Base-by-base conservation (phyloP, 92 coral and sea anemone species). In the Zoanthus sociatus region DNA sequence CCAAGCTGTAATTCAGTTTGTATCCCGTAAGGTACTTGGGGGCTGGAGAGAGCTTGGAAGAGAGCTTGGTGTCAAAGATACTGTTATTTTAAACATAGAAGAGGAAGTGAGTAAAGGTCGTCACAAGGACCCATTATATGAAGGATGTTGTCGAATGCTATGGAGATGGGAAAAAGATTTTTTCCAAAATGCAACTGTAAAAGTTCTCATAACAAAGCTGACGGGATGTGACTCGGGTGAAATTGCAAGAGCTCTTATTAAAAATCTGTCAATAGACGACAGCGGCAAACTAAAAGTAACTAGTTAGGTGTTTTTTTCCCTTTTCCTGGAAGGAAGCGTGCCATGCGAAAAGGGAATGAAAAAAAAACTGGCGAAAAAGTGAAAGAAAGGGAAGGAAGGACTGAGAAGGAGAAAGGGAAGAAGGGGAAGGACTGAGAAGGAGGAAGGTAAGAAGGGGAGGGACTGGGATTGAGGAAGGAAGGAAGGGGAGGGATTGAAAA, bases 11-110 rank as follows among this genome's bases (percentile, higher is more conserved):
- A 46, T 7, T 2, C 55, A 46, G 31, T 47, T 47, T 73, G 78
- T 73, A 51, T 45, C 78, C 9, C 4, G 31, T 3, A n/a, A 18
- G 45, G 9, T 46, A 16, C 13, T 11, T 12, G 14, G 5, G 6
- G 58, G 78, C 9, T 73, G 78, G 78, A 73, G 17, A 26, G 30
- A 16, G 53, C 60, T 73, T 30, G 78, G 78, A 16, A 16, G 78
- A 73, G 60, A 45, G 53, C 78, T 73, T 73, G 78, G 30, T 9
- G 55, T 73, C 17, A n/a, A 47, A 3, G 58, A 73, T 37, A 16
- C 78, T 47, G 37, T 73, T 46, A 2, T 73, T 8, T 0, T 3
- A 14, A 73, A 18, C 18, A 73, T 47, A 5, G 9, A 6, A 9
- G 78, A 45, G 33, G 78, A 73, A 73, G 77, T 72, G 0, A 72